A percentile compares a stretch with the other conserved stretches of the same genome.
phyloP scores from a whole-genome alignment of 2,797 vertebrate species.

The Aselliscus stoliczkanus region DNA sequence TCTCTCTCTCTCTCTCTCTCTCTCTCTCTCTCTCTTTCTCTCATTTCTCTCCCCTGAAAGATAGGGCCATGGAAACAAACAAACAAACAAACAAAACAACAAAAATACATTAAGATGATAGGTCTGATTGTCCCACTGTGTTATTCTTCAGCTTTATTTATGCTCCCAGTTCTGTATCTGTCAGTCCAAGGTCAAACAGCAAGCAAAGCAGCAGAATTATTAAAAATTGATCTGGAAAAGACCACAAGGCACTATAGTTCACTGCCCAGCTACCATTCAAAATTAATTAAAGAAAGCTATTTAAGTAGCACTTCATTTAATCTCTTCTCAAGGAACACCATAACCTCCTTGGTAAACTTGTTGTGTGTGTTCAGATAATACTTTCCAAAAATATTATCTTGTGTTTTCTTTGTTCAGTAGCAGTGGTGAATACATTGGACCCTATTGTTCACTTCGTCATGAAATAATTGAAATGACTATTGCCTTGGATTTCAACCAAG shows the following conservation, averaged over 20 bases:
- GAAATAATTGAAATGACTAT: not conserved
- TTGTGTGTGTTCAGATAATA: not conserved
- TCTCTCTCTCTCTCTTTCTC: not conserved
- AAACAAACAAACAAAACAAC: too few relatives aligned
- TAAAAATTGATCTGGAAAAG: not conserved
- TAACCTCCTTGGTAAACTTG: not conserved
- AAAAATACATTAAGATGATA: not conserved
- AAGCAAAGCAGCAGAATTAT: not conserved
- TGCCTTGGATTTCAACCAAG: not conserved
- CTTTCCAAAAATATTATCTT: not conserved
- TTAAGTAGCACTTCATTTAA: not conserved
- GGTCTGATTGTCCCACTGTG: not conserved
- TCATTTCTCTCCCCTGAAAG: not conserved
- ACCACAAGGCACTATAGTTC: not conserved
- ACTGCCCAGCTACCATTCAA: not conserved
- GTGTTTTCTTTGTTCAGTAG: not conserved
- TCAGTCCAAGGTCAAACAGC: not conserved
- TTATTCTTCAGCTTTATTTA: constrained; percentile 44
- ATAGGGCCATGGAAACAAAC: not conserved
- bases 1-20: too few relatives aligned
- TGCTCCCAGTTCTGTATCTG: not conserved
- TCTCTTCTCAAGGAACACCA: not conserved
- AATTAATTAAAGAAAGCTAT: not conserved
- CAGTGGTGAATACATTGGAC: not conserved
- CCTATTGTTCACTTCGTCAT: not conserved